These are phyloP conservation scores for Cephus spinipes DNA, from an alignment of 2,888 invertebrate species.

Conservation along the genomic window DNA sequence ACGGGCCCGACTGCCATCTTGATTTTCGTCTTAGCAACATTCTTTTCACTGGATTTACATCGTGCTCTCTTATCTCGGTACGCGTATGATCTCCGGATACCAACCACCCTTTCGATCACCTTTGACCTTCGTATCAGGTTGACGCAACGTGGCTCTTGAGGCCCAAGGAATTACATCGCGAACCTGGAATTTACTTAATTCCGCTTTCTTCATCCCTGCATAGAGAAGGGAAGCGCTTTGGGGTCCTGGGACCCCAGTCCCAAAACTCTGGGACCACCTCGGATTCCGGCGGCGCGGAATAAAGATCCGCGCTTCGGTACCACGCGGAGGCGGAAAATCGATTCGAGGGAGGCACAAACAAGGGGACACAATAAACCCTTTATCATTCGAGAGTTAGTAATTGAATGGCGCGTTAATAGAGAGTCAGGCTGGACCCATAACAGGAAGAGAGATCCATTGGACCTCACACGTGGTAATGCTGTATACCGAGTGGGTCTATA, in stretches of 20 bases:
- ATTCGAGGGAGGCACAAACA: constrained; percentile 38
- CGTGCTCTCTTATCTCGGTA: neutral
- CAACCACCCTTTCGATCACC: neutral
- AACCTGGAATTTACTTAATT: neutral
- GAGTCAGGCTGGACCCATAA: neutral
- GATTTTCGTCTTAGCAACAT: neutral
- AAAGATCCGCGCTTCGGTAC: constrained; percentile 4
- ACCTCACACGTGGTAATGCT: constrained; percentile 41
- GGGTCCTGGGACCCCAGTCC: neutral
- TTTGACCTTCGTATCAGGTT: neutral
- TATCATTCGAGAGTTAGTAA: constrained; percentile 36
- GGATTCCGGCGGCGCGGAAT: constrained; percentile 25
- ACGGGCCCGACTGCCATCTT: constrained; percentile 5
- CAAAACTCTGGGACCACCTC: constrained; percentile 11
- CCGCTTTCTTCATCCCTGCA: neutral
- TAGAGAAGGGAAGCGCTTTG: neutral
- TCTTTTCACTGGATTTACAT: neutral
- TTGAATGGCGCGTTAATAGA: constrained; percentile 41
- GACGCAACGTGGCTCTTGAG: neutral
- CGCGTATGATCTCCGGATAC: neutral
- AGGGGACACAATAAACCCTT: constrained; percentile 33
- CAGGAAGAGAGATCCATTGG: neutral
- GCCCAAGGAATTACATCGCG: neutral
- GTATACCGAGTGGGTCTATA: neutral
- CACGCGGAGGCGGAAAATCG: constrained; percentile 37